Percentiles rank a stretch among this genome's conserved stretches.
phyloP scores from a whole-genome alignment of 2,797 vertebrate genomes.

The Harpagifer antarcticus region DNA sequence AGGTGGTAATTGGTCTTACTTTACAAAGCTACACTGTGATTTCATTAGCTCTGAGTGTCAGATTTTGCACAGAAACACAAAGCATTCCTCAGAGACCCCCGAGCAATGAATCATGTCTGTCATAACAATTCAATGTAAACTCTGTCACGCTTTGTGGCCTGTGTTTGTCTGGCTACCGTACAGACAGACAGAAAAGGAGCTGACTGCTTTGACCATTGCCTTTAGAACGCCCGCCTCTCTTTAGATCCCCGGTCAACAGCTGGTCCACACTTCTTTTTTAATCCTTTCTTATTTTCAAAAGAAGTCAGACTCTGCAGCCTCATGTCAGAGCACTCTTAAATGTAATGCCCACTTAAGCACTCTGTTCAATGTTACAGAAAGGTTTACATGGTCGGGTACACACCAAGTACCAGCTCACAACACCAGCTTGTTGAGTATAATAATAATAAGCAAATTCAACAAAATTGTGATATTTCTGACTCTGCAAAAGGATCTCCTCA shows the following conservation, averaged over 20 bases:
- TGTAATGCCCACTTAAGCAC: background rate
- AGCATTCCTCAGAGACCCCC: constrained; percentile 61
- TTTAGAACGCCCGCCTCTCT: constrained; percentile 5
- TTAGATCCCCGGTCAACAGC: constrained; percentile 30
- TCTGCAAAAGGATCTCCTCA: background rate
- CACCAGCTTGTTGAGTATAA: background rate
- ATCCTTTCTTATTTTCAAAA: constrained; percentile 1
- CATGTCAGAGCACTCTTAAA: background rate
- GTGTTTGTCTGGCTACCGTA: constrained; percentile 72
- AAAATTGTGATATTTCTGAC: constrained; percentile 9
- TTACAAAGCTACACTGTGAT: constrained; percentile 8
- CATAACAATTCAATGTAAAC: constrained; percentile 73
- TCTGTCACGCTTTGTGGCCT: constrained; percentile 63
- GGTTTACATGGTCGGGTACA: background rate
- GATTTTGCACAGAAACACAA: constrained; percentile 32
- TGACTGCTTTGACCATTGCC: constrained; percentile 16
- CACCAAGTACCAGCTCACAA: background rate
- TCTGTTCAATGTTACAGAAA: background rate
- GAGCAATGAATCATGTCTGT: constrained; percentile 65
- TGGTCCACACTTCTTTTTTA: constrained; percentile 4
- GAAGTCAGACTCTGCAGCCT: constrained; percentile 8
- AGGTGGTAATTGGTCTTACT: background rate
- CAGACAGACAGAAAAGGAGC: constrained; percentile 21
- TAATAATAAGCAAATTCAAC: background rate
- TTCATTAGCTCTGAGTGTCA: constrained; percentile 6